Evolutionary conservation across 2,113 vertebrate species (phyloP).

Genomic region (Trematocara nigrifrons): DNA sequence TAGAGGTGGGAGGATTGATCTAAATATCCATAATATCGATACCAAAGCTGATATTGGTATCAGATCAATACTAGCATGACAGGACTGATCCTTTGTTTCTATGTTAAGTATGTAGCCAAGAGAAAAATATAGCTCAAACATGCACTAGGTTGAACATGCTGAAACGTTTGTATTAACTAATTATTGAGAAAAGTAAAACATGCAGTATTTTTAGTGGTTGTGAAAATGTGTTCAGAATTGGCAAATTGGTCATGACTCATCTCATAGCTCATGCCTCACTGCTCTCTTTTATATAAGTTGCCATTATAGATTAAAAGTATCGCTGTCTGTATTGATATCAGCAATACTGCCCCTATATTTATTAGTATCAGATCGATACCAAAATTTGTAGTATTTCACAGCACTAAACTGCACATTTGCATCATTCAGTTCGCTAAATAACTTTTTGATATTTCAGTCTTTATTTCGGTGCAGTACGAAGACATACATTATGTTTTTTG

Average conservation of each 20-base stretch:
- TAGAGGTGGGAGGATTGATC: background rate
- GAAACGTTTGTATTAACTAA: rapidly evolving
- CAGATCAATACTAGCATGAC: background rate
- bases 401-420: background rate
- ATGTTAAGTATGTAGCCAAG: background rate
- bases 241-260: background rate
- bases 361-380: background rate
- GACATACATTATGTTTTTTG: background rate
- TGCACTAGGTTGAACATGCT: background rate
- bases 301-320: background rate
- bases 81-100: background rate
- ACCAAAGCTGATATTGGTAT: background rate
- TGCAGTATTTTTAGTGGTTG: background rate
- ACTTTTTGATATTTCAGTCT: background rate
- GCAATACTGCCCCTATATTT: background rate
- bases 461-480: background rate
- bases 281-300: rapidly evolving
- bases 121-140: rapidly evolving
- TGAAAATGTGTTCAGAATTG: background rate
- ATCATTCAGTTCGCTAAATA: background rate
- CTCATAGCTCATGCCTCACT: rapidly evolving
- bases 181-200: background rate
- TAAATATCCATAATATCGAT: background rate
- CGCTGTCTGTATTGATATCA: rapidly evolving
- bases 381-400: background rate